Conservation (phyloP, 2,888 invertebrate species). For the Mechanitis messenoides region DNA sequence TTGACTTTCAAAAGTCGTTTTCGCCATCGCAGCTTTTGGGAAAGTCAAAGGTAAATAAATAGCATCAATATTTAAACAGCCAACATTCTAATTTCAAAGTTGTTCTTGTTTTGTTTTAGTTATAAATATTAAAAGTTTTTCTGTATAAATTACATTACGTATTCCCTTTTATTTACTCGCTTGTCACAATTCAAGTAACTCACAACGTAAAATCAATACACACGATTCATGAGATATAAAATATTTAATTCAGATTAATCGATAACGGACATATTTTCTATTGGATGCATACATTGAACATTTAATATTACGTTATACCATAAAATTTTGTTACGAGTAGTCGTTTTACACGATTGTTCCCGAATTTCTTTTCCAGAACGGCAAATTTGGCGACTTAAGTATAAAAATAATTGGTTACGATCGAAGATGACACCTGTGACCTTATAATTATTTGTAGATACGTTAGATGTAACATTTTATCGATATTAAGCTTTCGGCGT, state of each 20-base stretch:
- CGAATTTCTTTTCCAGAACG: no score
- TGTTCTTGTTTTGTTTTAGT: neutral
- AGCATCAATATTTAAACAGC: constrained; percentile 2
- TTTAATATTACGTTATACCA: no score
- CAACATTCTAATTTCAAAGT: neutral
- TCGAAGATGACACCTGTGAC: no score
- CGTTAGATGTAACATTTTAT: no score
- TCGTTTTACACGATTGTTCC: no score
- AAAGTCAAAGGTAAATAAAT: constrained; percentile 14
- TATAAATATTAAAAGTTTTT: neutral
- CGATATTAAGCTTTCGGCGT: neutral
- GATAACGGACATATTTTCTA: neutral
- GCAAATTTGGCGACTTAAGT: no score
- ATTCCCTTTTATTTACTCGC: neutral
- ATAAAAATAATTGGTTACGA: no score
- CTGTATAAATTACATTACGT: neutral
- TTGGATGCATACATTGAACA: no score
- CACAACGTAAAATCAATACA: constrained; percentile 54
- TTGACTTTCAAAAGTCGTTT: constrained; percentile 20
- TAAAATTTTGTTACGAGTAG: no score
- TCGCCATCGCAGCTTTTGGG: constrained; percentile 13
- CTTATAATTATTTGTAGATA: no score
- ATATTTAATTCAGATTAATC: constrained; percentile 39
- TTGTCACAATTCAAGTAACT: neutral
- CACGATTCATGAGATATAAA: constrained; percentile 40